Evolutionary conservation across 2,797 vertebrate genomes (phyloP), one percentile per base, ranked within the genome.

Genomic region (Acropternis orthonyx): DNA sequence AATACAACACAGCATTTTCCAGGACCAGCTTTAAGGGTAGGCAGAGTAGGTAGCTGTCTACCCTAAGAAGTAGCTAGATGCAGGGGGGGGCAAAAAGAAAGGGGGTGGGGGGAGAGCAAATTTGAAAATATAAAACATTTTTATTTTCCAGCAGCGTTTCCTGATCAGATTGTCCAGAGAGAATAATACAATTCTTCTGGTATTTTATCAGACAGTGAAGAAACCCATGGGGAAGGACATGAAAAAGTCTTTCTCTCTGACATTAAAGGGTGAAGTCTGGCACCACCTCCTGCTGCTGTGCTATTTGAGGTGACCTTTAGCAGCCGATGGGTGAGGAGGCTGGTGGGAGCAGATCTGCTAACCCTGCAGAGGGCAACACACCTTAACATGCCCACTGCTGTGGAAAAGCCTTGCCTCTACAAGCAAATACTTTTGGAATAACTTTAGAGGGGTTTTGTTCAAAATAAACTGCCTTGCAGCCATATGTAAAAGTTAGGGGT

Each of bases 391-490:
- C 58, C 92, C 2, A 0, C 73, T 84, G 80, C 76, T 46, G 13
- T 3, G 2, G 46, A 66, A 76, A 84, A 93, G 37, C 90, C 37
- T 87, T 95, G 93, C 52, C 79, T 83, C 83, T 80, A 91, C 94
- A 95, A 89, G 89, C 81, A 85, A 83, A 43, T 63, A 32, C 43
- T 85, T 94, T 83, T 96, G 92, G 92, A 96, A 93, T 89, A 77
- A 66, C 86, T 96, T 92, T 74, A 95, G 92, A 95, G 44, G 34
- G 21, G 0, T 85, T 92, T 93, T 80, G 41, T 92, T 93, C 67
- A 85, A 85, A 92, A 96, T 93, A 91, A 87, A 93, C 71, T 94
- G 95, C 81, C 93, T 96, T 71, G 41, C 37, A 94, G 93, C 82
- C 83, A 68, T 93, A 84, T 78, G 69, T 79, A 92, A 74, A 95